Evolutionary conservation across 2,797 vertebrate genomes (phyloP).

Genomic region (Malacoraja senta): DNA sequence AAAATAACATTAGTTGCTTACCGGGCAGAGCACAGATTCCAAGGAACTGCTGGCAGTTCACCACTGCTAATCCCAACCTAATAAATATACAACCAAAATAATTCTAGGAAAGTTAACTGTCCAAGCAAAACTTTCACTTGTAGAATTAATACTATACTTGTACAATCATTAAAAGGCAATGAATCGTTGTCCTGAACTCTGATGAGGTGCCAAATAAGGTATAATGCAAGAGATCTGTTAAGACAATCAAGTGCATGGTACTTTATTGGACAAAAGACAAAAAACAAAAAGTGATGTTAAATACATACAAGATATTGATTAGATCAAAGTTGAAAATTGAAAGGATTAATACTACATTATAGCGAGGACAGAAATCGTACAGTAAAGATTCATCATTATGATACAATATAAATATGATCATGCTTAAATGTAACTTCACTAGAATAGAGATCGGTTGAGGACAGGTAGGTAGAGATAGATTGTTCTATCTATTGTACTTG

Average conservation of each 20-base stretch:
- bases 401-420: neutral
- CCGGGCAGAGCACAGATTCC: constrained; percentile 81
- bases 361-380: neutral
- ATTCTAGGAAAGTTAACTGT: neutral
- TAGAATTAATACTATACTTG: neutral
- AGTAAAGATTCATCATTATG: neutral
- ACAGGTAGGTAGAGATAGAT: neutral
- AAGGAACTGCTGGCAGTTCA: constrained; percentile 65
- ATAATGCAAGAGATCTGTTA: neutral
- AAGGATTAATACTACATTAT: neutral
- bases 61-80: constrained; percentile 71
- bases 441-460: neutral
- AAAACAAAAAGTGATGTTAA: neutral
- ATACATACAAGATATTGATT: neutral
- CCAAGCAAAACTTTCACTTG: neutral
- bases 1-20: constrained; percentile 47
- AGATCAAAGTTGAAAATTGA: neutral
- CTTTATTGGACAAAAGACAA: neutral
- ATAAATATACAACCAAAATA: constrained; percentile 33
- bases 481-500: too few relatives aligned
- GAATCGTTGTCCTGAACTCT: neutral
- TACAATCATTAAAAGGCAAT: neutral
- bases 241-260: neutral
- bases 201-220: neutral
- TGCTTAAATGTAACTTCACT: neutral